Base-by-base conservation (phyloP, 2,797 vertebrate species). In the Bovichtus diacanthus region DNA sequence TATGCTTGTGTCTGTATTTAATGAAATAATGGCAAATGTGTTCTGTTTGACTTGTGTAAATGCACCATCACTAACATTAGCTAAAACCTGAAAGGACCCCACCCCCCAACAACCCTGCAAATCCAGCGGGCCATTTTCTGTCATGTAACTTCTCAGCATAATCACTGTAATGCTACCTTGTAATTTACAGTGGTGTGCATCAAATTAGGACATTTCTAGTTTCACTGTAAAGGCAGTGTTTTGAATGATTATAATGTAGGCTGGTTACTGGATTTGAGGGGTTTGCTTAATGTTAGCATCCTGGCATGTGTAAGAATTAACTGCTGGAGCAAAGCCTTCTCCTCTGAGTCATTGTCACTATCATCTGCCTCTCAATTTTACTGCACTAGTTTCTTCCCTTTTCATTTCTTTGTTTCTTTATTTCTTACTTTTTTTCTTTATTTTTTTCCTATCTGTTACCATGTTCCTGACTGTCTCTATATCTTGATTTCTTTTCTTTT, bases 261-360 rank as follows among this genome's bases (percentile, higher is more conserved):
- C 5, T 49, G 21, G 60, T 55, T 61, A 55, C 80, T 92, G 89
- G 71, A 92, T 92, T 88, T 92, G 82, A 80, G 80, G 81, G 70
- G 60, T 78, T 72, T 78, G 64, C 61, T 80, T 76, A 38, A n/a
- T 74, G 56, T 74, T 82, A 91, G 92, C 88, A 88, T 90, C 72
- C 71, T 86, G 65, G 93, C 94, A 92, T 93, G 92, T 87, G 59
- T 83, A 15, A 65, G 80, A 79, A 91, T 87, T 92, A 93, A 91
- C 85, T 65, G 80, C 78, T 86, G 65, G 68, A 80, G 81, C 82
- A 83, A 90, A 80, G 82, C 83, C 60, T 80, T 47, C 67, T 36
- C 76, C 65, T 72, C 25, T 12, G 61, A 70, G 9, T 74, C 65
- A 60, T 43, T 66, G 27, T 65, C 83, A 36, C 58, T 59, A 69